Evolutionary conservation across 2,797 vertebrate species (phyloP), one percentile per base, ranked within the genome.

Genomic region (Pelochelys cantorii): DNA sequence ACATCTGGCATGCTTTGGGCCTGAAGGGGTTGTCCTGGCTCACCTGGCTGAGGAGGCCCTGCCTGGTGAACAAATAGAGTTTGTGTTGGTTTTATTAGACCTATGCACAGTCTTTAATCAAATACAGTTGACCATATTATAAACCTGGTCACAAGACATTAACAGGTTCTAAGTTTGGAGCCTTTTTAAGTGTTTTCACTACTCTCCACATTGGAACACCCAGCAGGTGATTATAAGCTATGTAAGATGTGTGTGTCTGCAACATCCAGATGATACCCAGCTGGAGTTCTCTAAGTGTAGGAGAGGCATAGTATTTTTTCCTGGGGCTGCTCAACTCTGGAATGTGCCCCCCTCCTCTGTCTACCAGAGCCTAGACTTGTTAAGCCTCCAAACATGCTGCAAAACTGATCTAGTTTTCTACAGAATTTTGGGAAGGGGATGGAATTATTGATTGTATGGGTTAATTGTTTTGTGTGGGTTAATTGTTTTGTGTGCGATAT

Each of bases 401-500:
- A 87, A 88, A 81, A 83, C 17, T 14, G 7, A 34, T 5, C 57
- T 20, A 18, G 65, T 71, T 22, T 15, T 34, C 52, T 27, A 5
- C 48, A 52, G 86, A 82, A 54, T 0, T 65, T 31, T 1, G 17
- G 85, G 79, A 74, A 2, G 1, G 7, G 7, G 62, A 75, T 48
- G 0, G 0, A 74, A 31, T 42, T 55, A 20, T 23, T 31, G 11
- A 8, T 37, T n/a, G 37, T 25, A 25, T 29, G 1, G 2, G 12
- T 34, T 62, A 9, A 79, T 56, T 22, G 23, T 1, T 17, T 52
- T 34, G 52, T 60, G 42, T 27, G 78, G 34, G 71, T 81, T 5
- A 17, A n/a, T 81, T 55, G 68, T 0, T n/a, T n/a, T n/a, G n/a
- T n/a, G n/a, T n/a, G n/a, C n/a, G 0, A 1, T 79, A 31, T 6